Conservation (phyloP, 2,797 vertebrate species). For the Ammospiza maritima region DNA sequence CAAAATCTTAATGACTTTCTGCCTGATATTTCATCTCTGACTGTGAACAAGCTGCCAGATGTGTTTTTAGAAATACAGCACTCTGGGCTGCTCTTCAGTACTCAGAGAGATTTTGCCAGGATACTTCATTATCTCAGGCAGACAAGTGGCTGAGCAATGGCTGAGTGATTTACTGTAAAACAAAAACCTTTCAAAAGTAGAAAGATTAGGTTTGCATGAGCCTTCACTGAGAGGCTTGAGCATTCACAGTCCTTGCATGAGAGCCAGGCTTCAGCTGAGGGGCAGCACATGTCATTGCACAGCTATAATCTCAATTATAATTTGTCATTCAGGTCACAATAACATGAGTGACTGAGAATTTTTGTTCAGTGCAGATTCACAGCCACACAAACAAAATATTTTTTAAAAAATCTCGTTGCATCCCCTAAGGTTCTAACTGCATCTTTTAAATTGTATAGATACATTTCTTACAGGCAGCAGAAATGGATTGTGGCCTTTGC, state of each 20-base stretch:
- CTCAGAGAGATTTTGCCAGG: background rate
- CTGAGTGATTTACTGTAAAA: background rate
- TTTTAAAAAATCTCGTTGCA: background rate
- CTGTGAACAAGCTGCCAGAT: background rate
- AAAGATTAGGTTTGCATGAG: background rate
- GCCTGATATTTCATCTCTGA: background rate
- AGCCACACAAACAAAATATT: background rate
- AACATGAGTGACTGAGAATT: background rate
- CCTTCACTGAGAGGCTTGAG: background rate
- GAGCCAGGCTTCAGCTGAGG: background rate
- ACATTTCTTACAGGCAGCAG: background rate
- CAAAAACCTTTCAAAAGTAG: background rate
- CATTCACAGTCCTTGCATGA: rapidly evolving
- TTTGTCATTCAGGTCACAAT: background rate
- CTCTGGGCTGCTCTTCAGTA: background rate
- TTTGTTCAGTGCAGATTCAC: background rate
- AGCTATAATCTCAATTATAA: background rate
- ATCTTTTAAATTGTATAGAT: background rate
- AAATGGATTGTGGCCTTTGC: background rate
- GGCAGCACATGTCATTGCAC: background rate
- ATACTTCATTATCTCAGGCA: background rate
- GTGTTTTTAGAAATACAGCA: background rate
- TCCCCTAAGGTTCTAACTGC: background rate
- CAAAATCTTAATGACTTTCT: background rate
- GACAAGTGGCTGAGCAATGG: background rate